Evolutionary conservation across 2,888 invertebrate species (phyloP).

Genomic region (Tridacna gigas): DNA sequence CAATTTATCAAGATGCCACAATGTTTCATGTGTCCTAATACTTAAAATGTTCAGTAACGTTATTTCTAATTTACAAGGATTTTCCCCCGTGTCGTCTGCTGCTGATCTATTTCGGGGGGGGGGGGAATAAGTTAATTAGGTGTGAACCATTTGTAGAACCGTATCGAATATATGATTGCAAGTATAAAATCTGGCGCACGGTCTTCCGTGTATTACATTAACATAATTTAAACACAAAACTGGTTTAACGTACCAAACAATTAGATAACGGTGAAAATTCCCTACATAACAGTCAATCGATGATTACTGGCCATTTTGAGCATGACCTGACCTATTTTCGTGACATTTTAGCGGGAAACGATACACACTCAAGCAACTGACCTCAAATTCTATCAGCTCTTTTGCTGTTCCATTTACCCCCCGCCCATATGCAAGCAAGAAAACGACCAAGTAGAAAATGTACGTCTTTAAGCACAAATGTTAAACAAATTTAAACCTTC

Average conservation of each 20-base stretch:
- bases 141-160: no score
- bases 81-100: no score
- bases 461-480: no score
- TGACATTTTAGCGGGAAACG: conserved; percentile 61
- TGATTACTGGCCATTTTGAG: not conserved
- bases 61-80: no score
- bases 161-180: no score
- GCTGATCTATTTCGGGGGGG: no score
- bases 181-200: not conserved
- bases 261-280: not conserved
- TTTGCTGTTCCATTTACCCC: conserved; percentile 1
- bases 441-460: conserved; percentile 9
- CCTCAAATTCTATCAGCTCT: conserved; percentile 56
- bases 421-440: not conserved
- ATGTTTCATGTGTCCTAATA: no score
- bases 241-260: not conserved
- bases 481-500: no score
- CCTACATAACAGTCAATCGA: not conserved
- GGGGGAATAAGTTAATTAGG: no score
- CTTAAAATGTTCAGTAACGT: no score
- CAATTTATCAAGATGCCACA: no score
- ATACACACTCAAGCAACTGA: conserved; percentile 50
- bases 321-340: conserved; percentile 40
- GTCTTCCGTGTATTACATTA: not conserved
- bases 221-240: conserved; percentile 3